phyloP scores from a whole-genome alignment of 2,113 vertebrate species.

The Tylochromis polylepis region DNA sequence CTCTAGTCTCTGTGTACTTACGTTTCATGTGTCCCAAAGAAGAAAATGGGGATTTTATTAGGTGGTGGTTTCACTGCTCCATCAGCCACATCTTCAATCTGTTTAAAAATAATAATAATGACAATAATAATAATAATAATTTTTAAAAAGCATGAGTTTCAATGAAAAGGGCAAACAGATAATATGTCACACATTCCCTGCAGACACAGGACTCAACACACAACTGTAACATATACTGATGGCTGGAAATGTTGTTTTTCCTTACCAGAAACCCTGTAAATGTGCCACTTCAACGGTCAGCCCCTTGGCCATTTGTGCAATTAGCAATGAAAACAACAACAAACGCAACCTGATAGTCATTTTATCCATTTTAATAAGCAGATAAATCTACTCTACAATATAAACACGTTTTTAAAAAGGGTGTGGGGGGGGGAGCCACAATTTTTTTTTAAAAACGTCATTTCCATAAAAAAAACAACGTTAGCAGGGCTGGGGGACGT shows the following conservation, averaged over 20 bases:
- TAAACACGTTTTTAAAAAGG: neutral
- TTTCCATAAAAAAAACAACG: neutral
- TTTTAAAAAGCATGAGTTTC: neutral
- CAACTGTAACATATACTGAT: neutral
- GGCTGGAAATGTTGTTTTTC: neutral
- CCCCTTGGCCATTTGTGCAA: neutral
- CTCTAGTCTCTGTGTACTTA: conserved; percentile 64
- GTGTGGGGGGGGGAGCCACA: neutral
- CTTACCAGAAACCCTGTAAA: neutral
- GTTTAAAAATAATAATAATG: neutral
- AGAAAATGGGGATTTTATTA: conserved; percentile 97
- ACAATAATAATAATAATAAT: neutral
- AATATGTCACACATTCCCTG: neutral
- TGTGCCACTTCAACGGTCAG: neutral
- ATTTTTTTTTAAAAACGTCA: neutral
- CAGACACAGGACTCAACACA: neutral
- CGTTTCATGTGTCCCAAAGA: conserved; percentile 98
- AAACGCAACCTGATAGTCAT: neutral
- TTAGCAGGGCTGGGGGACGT: conserved; percentile 1
- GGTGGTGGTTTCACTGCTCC: conserved; percentile 96
- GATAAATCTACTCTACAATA: neutral
- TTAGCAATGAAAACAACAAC: neutral
- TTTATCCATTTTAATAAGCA: neutral
- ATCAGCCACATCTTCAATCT: conserved; percentile 96
- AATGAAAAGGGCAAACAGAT: neutral